Base-by-base conservation (phyloP, 2,888 invertebrate species). In the Limnephilus marmoratus region DNA sequence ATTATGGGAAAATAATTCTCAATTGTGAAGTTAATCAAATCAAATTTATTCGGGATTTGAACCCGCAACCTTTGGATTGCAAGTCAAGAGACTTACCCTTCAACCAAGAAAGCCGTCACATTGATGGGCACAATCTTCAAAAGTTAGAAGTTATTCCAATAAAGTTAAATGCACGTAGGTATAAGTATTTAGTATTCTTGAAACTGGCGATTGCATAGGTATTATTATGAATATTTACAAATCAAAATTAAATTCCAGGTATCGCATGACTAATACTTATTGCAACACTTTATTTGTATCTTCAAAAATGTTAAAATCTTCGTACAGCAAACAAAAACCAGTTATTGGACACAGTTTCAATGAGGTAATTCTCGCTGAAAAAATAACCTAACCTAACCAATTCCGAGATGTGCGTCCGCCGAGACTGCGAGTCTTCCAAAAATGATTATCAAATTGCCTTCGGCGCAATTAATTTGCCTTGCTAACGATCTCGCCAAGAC, bases 311-410 rank as follows among this genome's bases (percentile, higher is more conserved):
- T 68, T 68, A 7, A 1, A 24, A 24, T 68, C 68, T 24, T 7
- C 68, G 9, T 9, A 68, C 24, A 68, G 68, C 9, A 68, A n/a
- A n/a, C 24, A 68, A 68, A 68, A 68, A 68, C 68, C 68, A 24
- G 68, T 68, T 68, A n/a, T 68, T 68, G 24, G n/a, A 68, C 53
- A 53, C 53, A 18, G 53, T 18, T 53, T 68, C 68, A n/a, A n/a
- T 68, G 68, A 68, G 68, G 24, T 68, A 68, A 68, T 68, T 68
- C n/a, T 68, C 24, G 68, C n/a, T 68, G 68, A 68, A 68, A 68
- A 68, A 68, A 68, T 68, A 68, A 68, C 68, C 68, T 68, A 68
- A 68, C 68, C 68, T n/a, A 68, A 68, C 68, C 68, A 68, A 68
- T 68, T 68, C 24, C 68, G 1, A 68, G 68, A 24, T 24, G 68